Base-by-base conservation (phyloP, 2,797 vertebrate genomes). In the Kryptolebias ocellatus region DNA sequence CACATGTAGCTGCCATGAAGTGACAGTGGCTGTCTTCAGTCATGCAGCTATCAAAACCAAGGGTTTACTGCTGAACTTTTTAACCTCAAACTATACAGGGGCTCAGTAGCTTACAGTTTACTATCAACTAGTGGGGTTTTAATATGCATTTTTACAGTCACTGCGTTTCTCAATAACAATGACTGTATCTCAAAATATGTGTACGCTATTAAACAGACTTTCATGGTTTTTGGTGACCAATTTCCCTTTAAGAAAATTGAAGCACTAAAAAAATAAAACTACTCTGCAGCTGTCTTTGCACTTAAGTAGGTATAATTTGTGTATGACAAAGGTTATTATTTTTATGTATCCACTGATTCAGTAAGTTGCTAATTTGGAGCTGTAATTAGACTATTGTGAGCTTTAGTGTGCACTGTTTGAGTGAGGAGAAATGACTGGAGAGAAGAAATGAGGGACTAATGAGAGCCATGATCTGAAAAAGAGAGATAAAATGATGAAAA, bases 401-500 rank as follows among this genome's bases (percentile, higher is more conserved):
- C 44, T 42, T 64, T 52, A 31, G 50, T 34, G 68, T 74, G 62
- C 50, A 16, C 45, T 14, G 55, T 62, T 37, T 15, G 71, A 50
- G 60, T 57, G 60, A 70, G 51, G 74, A 79, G 45, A 74, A 61
- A 76, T 57, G 53, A 68, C 31, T 34, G 9, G 31, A 34, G 60
- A 68, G 51, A 74, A 79, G 44, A 74, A 63, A 76, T 57, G 53
- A 68, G 67, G 53, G 58, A 64, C 60, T 74, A 72, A 72, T 74
- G 67, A 83, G 70, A 70, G 72, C 68, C 50, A 24, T 47, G 37
- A 72, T 75, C 62, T 67, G 72, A 76, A 79, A 85, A 79, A 42
- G 50, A 67, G 64, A 72, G 78, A 82, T 78, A 82, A 75, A 85
- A 64, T 65, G 51, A 79, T 82, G 66, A 72, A 87, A 74, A 65